These are phyloP conservation scores for Dolichopus griseipennis DNA, from an alignment of 2,888 invertebrate species.

Conservation along the genomic window DNA sequence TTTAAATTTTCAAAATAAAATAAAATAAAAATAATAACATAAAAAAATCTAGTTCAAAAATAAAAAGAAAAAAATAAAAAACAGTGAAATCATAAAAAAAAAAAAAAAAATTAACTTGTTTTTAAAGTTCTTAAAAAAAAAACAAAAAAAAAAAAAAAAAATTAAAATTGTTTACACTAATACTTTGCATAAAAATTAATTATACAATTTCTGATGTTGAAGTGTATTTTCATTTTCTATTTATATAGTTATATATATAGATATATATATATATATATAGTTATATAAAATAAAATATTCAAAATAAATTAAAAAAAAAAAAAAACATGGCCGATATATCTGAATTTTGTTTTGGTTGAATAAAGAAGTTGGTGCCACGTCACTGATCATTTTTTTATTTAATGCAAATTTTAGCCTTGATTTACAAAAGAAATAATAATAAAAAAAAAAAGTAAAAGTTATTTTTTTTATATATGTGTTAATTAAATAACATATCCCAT, in stretches of 20 bases:
- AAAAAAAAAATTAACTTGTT: background rate
- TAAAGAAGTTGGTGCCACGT: background rate
- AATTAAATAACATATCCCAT: too few species aligned
- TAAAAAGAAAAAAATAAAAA: background rate
- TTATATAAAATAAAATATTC: too few species aligned
- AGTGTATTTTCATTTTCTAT: too few species aligned
- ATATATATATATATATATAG: too few species aligned
- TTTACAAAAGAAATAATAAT: background rate
- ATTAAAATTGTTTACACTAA: too few species aligned
- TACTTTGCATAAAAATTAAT: background rate
- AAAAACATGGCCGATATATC: background rate
- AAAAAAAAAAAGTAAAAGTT: background rate
- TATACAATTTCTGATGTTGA: background rate
- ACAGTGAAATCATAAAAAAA: background rate
- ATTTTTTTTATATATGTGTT: background rate
- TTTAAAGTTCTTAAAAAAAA: background rate
- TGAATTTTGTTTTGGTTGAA: too few species aligned
- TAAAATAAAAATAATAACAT: too few species aligned
- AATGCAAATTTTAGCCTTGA: background rate
- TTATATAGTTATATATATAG: too few species aligned
- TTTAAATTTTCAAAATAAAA: background rate
- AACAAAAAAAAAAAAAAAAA: too few species aligned
- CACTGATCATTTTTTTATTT: background rate
- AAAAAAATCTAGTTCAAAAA: background rate
- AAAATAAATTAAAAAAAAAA: too few species aligned